Percentiles rank a stretch among this genome's conserved stretches.
Evolutionary conservation across 2,888 invertebrate species (phyloP).

Genomic region (Pantelozetes paolii): DNA sequence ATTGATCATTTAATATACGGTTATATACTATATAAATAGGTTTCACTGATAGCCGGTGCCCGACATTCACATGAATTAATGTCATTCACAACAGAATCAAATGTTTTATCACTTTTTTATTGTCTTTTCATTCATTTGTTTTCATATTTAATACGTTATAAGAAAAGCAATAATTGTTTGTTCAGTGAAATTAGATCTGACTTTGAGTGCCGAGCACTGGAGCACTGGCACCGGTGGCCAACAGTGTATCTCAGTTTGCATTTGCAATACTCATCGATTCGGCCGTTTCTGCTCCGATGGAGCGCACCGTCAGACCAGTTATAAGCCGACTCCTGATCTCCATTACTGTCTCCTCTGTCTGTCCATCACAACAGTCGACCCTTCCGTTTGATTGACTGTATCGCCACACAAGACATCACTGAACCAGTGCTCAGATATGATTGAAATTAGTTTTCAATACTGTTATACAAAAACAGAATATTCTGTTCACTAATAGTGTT

Average conservation of each 20-base stretch:
- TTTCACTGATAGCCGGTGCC: not conserved
- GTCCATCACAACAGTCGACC: slow-evolving; percentile 12
- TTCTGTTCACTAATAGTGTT: not conserved
- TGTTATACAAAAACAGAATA: not conserved
- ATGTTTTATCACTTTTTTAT: slow-evolving; percentile 5
- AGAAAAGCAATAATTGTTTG: not conserved
- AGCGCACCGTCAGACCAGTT: not conserved
- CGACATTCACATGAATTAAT: not conserved
- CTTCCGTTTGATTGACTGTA: slow-evolving; percentile 13
- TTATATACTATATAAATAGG: too few relatives aligned
- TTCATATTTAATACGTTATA: not conserved
- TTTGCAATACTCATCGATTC: slow-evolving; percentile 2
- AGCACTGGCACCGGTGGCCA: not conserved
- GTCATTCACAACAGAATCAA: not conserved
- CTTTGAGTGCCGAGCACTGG: not conserved
- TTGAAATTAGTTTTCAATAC: not conserved
- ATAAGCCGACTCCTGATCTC: not conserved
- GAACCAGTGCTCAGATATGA: not conserved
- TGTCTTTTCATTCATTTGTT: not conserved
- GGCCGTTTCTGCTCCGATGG: slow-evolving; percentile 2
- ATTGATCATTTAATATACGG: not conserved
- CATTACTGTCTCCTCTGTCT: slow-evolving; percentile 1
- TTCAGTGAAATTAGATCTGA: slow-evolving; percentile 19
- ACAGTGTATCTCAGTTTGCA: not conserved
- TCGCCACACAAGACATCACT: not conserved